These are phyloP conservation scores for Megastigmus dorsalis DNA, from an alignment of 2,888 invertebrate species.

Conservation along the genomic window DNA sequence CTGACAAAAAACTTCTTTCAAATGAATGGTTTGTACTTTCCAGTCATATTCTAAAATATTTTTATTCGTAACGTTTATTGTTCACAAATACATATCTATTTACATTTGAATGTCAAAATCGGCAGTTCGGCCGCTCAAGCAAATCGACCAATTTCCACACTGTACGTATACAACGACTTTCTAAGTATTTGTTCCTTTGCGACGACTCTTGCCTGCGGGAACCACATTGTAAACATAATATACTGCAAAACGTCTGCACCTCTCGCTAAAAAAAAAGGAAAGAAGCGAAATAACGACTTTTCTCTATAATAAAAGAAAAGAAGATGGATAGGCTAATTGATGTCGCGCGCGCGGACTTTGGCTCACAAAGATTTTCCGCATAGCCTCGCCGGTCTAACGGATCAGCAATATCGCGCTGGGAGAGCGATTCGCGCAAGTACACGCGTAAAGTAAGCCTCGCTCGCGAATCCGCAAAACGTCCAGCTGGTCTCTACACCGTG, in stretches of 20 bases:
- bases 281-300: conserved; percentile 4
- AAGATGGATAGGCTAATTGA: background rate
- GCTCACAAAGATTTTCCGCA: background rate
- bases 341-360: background rate
- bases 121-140: too few species aligned
- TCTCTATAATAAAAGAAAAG: background rate
- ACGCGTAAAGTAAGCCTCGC: too few species aligned
- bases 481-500: too few species aligned
- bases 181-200: background rate
- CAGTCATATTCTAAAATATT: too few species aligned
- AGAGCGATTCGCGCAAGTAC: background rate
- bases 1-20: too few species aligned
- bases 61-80: too few species aligned
- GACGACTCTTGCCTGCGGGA: background rate
- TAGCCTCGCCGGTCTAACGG: background rate
- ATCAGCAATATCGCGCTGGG: background rate
- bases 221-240: background rate
- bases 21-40: too few species aligned
- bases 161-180: background rate
- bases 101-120: too few species aligned
- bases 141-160: too few species aligned
- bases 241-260: background rate
- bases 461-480: too few species aligned
- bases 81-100: too few species aligned
- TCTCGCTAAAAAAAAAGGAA: background rate